Evolutionary conservation across 2,888 invertebrate species (phyloP).

Genomic region (Rhorus exstirpatorius): DNA sequence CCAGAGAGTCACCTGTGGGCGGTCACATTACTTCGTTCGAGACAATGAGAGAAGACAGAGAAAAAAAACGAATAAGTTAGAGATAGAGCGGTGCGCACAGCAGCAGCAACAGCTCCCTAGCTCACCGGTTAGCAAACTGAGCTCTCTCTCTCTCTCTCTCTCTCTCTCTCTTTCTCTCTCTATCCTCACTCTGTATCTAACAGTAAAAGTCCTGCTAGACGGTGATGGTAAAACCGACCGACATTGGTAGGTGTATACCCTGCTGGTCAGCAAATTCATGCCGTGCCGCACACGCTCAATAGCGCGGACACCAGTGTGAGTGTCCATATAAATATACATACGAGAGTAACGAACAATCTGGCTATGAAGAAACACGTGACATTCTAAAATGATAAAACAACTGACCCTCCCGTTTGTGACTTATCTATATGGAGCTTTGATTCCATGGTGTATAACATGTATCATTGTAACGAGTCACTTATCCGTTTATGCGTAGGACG

Average conservation of each 20-base stretch:
- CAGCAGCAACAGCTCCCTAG: constrained; percentile 25
- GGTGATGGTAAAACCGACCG: constrained; percentile 76
- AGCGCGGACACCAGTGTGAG: background rate
- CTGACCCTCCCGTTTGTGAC: constrained; percentile 33
- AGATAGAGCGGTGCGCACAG: constrained; percentile 47
- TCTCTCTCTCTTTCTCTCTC: too few relatives aligned
- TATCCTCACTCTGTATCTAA: constrained; percentile 73
- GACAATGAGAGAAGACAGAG: constrained; percentile 4
- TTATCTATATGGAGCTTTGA: constrained; percentile 23
- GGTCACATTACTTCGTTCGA: constrained; percentile 17
- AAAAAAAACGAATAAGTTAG: constrained; percentile 32
- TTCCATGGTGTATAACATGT: background rate
- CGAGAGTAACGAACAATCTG: constrained; percentile 41
- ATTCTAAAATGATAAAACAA: constrained; percentile 36
- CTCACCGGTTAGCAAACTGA: constrained; percentile 28
- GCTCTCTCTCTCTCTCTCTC: constrained; percentile 49
- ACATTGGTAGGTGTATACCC: constrained; percentile 66
- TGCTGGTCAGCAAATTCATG: constrained; percentile 59
- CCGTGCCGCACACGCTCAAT: constrained; percentile 15
- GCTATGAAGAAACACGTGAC: constrained; percentile 32
- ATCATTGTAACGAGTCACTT: background rate
- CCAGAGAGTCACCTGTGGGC: constrained; percentile 51
- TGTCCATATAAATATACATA: background rate
- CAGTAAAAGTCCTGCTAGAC: constrained; percentile 80
- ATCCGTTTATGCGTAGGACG: background rate